Base-by-base conservation (phyloP, 2,888 invertebrate species). In the Hypsopygia costalis region DNA sequence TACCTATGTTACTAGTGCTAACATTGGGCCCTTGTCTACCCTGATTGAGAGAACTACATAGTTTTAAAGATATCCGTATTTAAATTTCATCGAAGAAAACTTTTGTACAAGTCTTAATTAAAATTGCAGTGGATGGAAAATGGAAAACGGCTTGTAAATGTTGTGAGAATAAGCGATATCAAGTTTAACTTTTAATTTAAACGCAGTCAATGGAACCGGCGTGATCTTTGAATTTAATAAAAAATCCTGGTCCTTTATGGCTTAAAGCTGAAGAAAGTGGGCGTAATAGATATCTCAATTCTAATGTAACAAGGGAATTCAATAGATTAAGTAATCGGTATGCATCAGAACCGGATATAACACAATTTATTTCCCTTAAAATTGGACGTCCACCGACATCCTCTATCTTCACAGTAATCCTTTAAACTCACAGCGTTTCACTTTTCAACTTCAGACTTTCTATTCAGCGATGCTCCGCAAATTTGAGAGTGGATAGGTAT, bases 391-490 rank as follows among this genome's bases (percentile, higher is more conserved):
- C 7, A 3, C 5, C n/a, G 28, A 11, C 29, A 4, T 16, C 16
- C 2, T 16, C 31, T 6, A 32, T 16, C 4, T 32, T 33, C 11
- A 11, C 16, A 39, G 22, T 32, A 39, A 33, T 39, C 12, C 31
- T 31, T 37, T 36, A 28, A 25, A 35, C 37, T 38, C 43, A 43
- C 43, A 51, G 40, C 36, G 44, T 41, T 49, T 49, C 46, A 53
- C 47, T 51, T 55, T 57, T 57, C 53, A 56, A 49, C 52, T 48
- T 39, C 53, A 56, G 51, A 41, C 40, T 38, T 32, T 10, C 37
- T 9, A 34, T 44, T 16, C 38, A 38, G 12, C 37, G 16, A 16
- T 16, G 44, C 55, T 51, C 40, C 40, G 33, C 33, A 54, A 45
- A 44, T 46, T 42, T 40, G 41, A 40, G 45, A 46, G 48, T 47